Percentiles rank a stretch among this genome's conserved stretches.
phyloP scores from a whole-genome alignment of 2,888 invertebrate genomes.

The Agonopterix alstromeriana region DNA sequence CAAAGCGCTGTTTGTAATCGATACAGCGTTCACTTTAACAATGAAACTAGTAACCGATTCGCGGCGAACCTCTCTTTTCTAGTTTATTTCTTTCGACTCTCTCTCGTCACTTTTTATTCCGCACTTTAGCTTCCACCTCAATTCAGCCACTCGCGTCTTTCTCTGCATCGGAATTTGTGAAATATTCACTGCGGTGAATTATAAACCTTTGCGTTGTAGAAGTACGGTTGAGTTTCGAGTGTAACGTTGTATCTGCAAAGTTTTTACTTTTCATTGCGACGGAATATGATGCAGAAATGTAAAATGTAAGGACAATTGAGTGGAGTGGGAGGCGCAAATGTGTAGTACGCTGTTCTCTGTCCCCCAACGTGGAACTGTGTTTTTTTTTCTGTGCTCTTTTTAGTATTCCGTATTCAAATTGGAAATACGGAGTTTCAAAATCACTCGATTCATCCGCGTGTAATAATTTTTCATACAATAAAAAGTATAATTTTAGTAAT shows the following conservation, averaged over 20 bases:
- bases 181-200: slow-evolving; percentile 13
- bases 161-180: slow-evolving; percentile 61
- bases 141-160: slow-evolving; percentile 67
- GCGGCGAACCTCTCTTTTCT: slow-evolving; percentile 14
- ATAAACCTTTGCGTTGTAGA: slow-evolving; percentile 21
- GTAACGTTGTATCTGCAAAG: slow-evolving; percentile 38
- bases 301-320: slow-evolving; percentile 72
- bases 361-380: neutral
- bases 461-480: too few relatives aligned
- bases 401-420: slow-evolving; percentile 4
- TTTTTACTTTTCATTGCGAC: slow-evolving; percentile 71
- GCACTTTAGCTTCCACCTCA: slow-evolving; percentile 68
- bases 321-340: slow-evolving; percentile 49
- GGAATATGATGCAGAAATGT: slow-evolving; percentile 73
- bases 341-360: slow-evolving; percentile 16
- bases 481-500: too few relatives aligned
- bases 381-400: slow-evolving; percentile 9
- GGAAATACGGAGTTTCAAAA: too few relatives aligned
- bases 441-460: too few relatives aligned
- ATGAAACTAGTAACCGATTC: slow-evolving; percentile 2
- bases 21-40: slow-evolving; percentile 8
- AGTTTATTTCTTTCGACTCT: slow-evolving; percentile 18
- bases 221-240: slow-evolving; percentile 13
- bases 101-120: slow-evolving; percentile 68
- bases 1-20: slow-evolving; percentile 9